Conservation (phyloP, 2,888 invertebrate genomes). For the Philereme transversata region DNA sequence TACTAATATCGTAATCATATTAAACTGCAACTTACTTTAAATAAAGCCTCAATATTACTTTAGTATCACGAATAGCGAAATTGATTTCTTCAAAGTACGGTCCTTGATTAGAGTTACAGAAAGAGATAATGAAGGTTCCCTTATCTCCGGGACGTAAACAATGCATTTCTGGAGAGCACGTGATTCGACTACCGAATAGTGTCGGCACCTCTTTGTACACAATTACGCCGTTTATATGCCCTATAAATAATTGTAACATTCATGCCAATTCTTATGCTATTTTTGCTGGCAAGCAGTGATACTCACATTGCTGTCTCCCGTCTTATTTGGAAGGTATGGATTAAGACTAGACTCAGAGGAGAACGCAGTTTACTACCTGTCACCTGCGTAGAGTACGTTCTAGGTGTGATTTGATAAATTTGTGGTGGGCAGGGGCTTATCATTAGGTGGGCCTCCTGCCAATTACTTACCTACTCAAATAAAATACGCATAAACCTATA, state of each 20-base stretch:
- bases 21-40: constrained; percentile 75
- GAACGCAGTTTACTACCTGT: too few relatives aligned
- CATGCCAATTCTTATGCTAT: constrained; percentile 22
- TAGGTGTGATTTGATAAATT: too few relatives aligned
- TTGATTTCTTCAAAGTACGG: constrained; percentile 85
- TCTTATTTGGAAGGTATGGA: too few relatives aligned
- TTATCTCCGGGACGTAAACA: constrained; percentile 77
- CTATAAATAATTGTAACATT: constrained; percentile 53
- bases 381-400: too few relatives aligned
- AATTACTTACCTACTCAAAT: too few relatives aligned
- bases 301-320: too few relatives aligned
- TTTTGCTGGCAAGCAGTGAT: too few relatives aligned
- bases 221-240: constrained; percentile 85
- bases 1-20: not conserved
- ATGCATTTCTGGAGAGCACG: constrained; percentile 74
- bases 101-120: constrained; percentile 84
- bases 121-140: constrained; percentile 81
- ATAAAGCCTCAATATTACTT: constrained; percentile 79
- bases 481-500: constrained; percentile 16
- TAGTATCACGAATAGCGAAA: constrained; percentile 84
- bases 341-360: too few relatives aligned
- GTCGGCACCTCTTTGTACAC: constrained; percentile 69
- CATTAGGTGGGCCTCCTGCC: too few relatives aligned
- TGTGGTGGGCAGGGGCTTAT: too few relatives aligned
- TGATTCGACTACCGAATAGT: constrained; percentile 83